phyloP scores from a whole-genome alignment of 2,113 vertebrate genomes.

The Leucopternis melanops region DNA sequence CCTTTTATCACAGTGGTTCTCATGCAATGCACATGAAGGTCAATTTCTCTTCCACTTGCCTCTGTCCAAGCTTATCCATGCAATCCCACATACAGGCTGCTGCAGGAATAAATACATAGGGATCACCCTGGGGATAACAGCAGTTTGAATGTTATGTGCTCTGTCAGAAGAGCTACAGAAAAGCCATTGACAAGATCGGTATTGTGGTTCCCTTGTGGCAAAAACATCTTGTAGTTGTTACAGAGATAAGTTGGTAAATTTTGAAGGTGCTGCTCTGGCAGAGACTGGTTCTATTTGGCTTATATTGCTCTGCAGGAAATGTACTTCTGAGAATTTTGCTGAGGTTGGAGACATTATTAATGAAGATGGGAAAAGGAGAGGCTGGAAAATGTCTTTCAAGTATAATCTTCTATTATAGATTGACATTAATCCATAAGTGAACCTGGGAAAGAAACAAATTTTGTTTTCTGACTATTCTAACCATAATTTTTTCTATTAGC shows the following conservation, averaged over 20 bases:
- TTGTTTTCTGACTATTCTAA: background rate
- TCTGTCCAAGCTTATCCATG: background rate
- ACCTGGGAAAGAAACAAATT: background rate
- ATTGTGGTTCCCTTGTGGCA: background rate
- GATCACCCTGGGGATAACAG: background rate
- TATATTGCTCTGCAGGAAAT: background rate
- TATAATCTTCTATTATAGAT: background rate
- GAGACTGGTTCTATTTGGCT: background rate
- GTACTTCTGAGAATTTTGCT: background rate
- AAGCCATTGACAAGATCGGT: background rate
- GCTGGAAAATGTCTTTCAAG: background rate
- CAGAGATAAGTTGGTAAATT: background rate
- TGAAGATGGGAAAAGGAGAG: background rate
- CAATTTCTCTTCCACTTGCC: background rate
- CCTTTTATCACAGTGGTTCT: background rate
- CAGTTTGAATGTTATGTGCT: background rate
- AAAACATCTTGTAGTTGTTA: background rate
- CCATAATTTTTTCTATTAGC: background rate
- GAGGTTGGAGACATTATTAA: background rate
- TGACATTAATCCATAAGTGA: background rate
- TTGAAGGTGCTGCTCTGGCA: background rate
- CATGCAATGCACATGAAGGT: background rate
- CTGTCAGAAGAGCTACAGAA: background rate
- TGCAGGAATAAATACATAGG: background rate
- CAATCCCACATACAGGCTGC: background rate